Percentiles rank a stretch among this genome's conserved stretches.
phyloP scores from a whole-genome alignment of 2,797 vertebrate genomes.

The Mormyrops boulengeri region DNA sequence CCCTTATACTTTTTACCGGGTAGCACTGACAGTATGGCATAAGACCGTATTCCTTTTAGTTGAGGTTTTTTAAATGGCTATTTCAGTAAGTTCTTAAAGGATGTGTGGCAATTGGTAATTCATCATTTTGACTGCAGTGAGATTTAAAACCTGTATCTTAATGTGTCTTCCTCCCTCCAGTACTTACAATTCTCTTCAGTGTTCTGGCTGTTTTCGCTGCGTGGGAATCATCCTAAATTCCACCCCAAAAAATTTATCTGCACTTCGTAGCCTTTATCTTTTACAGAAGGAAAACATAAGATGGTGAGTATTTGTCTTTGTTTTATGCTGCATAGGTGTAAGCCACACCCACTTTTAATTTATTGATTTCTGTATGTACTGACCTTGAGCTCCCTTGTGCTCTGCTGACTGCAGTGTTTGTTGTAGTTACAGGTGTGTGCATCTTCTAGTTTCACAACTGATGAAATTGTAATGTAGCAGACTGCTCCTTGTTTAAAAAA shows the following conservation, averaged over 20 bases:
- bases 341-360: background rate
- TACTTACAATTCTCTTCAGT: constrained; percentile 64
- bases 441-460: background rate
- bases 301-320: constrained; percentile 62
- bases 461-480: background rate
- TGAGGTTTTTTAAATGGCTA: background rate
- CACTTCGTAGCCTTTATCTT: constrained; percentile 70
- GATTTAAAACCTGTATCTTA: background rate
- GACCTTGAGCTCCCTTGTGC: background rate
- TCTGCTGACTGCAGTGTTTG: background rate
- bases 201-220: constrained; percentile 52
- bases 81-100: background rate
- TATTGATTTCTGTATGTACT: background rate
- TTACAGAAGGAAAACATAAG: constrained; percentile 68
- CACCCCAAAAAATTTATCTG: constrained; percentile 50
- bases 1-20: background rate
- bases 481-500: background rate
- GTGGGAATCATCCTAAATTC: constrained; percentile 70
- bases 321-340: background rate
- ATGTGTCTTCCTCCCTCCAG: constrained; percentile 46
- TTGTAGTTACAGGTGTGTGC: background rate
- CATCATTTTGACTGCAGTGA: background rate
- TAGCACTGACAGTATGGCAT: background rate
- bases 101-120: background rate
- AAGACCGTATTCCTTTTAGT: background rate